These are phyloP conservation scores for Pogonomyrmex barbatus DNA, from an alignment of 1,140 invertebrate species.

Conservation along the genomic window DNA sequence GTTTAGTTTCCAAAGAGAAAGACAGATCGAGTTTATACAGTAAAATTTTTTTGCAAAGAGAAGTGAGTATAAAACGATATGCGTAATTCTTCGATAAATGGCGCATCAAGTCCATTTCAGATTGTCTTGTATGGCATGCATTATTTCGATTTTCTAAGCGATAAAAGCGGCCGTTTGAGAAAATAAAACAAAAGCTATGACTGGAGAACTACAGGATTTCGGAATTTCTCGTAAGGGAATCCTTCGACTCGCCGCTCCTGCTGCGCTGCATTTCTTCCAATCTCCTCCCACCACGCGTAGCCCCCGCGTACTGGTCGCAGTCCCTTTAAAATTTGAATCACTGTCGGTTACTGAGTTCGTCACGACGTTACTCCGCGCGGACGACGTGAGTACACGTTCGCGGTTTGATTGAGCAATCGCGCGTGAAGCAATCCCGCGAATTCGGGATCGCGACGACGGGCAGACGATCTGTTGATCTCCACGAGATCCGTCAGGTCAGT, in stretches of 20 bases:
- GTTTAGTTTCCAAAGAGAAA: background rate
- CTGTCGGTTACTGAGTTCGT: conserved; percentile 51
- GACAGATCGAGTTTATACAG: background rate
- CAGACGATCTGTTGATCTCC: background rate
- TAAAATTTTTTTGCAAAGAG: no score
- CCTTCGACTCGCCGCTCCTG: background rate
- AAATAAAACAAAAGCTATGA: no score
- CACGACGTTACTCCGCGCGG: background rate
- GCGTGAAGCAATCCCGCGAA: background rate
- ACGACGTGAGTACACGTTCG: background rate
- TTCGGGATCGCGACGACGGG: background rate
- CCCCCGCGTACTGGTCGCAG: conserved; percentile 30
- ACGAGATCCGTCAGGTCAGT: conserved; percentile 18
- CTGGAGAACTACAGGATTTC: no score
- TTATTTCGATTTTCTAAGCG: no score
- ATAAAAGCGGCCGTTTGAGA: no score
- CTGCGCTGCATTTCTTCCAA: background rate
- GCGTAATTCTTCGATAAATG: no score
- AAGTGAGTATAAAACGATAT: no score
- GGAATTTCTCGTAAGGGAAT: no score
- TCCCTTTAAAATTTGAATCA: conserved; percentile 73
- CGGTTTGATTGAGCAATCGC: background rate
- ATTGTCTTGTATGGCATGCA: no score
- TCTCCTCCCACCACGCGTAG: conserved; percentile 49
- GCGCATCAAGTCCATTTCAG: no score